Evolutionary conservation across 1,140 invertebrate genomes (phyloP), one percentile per base, ranked within the genome.

Genomic region (Drosophila ambigua): DNA sequence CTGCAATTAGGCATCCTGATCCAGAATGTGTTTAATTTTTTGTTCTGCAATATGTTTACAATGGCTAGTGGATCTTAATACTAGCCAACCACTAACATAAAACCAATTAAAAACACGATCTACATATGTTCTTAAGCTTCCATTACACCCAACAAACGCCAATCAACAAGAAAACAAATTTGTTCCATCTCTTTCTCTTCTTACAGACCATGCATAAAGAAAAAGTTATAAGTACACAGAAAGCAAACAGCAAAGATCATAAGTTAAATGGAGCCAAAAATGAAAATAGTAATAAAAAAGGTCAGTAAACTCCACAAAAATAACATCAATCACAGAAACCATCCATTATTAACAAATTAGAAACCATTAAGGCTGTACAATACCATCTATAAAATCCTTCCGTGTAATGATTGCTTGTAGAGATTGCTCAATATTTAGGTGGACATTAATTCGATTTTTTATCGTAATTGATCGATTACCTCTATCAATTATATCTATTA

Each of bases 201-300:
- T 88, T 72, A 74, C 79, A 89, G 84, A 89, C 61, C 60, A 89
- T 89, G 84, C 60, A 72, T 73, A 80, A 84, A 68, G 84, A 89
- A 75, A 89, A 84, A 73, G 68, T 82, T 72, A 11, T 62, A 72
- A 72, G 54, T 60, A 69, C 85, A 84, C 71, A 89, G 68, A 89
- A 89, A 65, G 60, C 74, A 77, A 85, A 71, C 63, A 79, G 57
- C 57, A 85, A 78, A 80, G 82, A 85, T 50, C 77, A 65, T 64
- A 89, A 81, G 71, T 57, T 78, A 60, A 89, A 89, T 72, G 84
- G 84, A 87, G 45, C 71, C 50, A 53, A 77, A 78, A 89, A 84
- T 75, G 84, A 89, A 89, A 89, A 24, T 59, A 80, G 60, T 69
- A 78, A 89, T 84, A 89, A 89, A 89, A 71, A 79, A 84, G 84